Conservation (phyloP, 2,888 invertebrate species). For the Drosophila mettleri region DNA sequence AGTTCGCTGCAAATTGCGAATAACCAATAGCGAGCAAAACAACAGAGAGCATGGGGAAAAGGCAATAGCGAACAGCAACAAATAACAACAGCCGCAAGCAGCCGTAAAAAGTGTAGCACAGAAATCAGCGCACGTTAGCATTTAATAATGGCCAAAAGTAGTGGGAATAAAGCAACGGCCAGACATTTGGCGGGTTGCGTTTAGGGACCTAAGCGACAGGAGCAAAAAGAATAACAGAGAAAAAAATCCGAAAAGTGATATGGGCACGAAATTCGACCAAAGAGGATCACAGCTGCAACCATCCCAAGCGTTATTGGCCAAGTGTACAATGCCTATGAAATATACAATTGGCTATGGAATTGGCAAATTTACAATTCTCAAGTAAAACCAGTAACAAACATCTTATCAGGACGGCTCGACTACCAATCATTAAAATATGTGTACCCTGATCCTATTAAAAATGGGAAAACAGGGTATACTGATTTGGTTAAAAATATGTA, state of each 20-base stretch:
- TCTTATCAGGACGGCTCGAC: no score
- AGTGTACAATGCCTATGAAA: constrained; percentile 18
- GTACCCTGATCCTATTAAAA: no score
- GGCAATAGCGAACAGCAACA: constrained; percentile 56
- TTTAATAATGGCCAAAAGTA: constrained; percentile 77
- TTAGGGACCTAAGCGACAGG: constrained; percentile 55
- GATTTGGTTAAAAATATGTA: no score
- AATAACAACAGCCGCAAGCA: constrained; percentile 45
- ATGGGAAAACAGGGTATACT: no score
- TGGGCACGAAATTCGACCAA: constrained; percentile 45
- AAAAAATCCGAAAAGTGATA: constrained; percentile 43
- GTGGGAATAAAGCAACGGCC: constrained; percentile 49
- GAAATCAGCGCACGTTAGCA: constrained; percentile 81
- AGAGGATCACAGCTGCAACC: constrained; percentile 48
- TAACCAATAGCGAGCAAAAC: constrained; percentile 40
- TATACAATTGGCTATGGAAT: constrained; percentile 8
- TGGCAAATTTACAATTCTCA: background rate
- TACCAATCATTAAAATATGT: no score
- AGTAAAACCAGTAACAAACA: no score
- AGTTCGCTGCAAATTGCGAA: constrained; percentile 21
- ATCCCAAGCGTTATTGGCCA: constrained; percentile 31
- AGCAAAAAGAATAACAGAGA: constrained; percentile 11
- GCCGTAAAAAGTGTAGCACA: constrained; percentile 68
- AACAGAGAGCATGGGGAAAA: constrained; percentile 42
- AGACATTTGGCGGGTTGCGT: constrained; percentile 72